Evolutionary conservation across 2,888 invertebrate species (phyloP), one percentile per base, ranked within the genome.

Genomic region (Rapana venosa): DNA sequence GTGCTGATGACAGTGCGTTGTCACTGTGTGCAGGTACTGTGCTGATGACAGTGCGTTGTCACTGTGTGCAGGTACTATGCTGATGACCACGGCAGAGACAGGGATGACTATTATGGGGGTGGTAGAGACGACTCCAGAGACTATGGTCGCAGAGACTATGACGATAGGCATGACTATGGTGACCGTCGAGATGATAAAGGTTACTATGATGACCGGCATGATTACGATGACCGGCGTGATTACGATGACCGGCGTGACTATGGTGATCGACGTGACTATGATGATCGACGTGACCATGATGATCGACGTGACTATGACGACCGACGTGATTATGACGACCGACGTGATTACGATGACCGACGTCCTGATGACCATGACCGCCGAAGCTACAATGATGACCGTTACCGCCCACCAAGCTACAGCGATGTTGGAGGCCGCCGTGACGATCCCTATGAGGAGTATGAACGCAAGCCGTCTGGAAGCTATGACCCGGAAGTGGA

Each of bases 401-500:
- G 70, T 20, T 79, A 88, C 22, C 66, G 56, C n/a, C 61, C 86
- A 5, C 88, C 89, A 15, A 88, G 88, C 70, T 89, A 81, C 22
- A 90, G 85, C 74, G 61, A 88, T 1, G 32, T n/a, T 11, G 79
- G 79, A 36, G 36, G 20, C 20, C 88, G 83, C 20, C 86, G 89
- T 30, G 84, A 84, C 0, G 87, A 88, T 0, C 74, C 88, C 30
- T 90, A 91, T n/a, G 91, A 91, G 79, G 90, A 90, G 56, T 90
- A 89, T n/a, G 88, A 91, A 17, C 86, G 90, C 88, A 91, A 90
- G 83, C 89, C 89, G 0, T 89, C 88, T 36, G 84, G 87, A 56
- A 91, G 90, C 81, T 86, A 91, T 58, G 91, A 92, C 61, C 85
- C 90, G 79, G 91, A 91, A 87, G 81, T 91, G 70, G 84, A 93